phyloP scores from a whole-genome alignment of 1,140 invertebrate genomes.

The Homarus americanus region DNA sequence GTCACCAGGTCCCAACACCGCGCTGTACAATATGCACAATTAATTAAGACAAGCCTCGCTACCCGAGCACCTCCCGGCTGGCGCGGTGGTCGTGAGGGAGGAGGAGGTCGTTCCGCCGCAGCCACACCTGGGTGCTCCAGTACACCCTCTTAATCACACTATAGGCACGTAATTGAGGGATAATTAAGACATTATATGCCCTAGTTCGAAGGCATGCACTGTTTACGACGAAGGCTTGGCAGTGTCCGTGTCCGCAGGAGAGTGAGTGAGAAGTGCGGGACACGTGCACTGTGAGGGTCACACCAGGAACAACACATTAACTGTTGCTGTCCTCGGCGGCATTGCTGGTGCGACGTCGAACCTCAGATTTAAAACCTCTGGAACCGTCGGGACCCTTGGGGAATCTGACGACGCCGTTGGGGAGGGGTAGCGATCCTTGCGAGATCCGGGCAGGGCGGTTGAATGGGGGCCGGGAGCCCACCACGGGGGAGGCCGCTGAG shows the following conservation, averaged over 20 bases:
- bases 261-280: not conserved
- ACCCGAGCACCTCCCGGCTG: not conserved
- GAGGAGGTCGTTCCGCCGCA: not conserved
- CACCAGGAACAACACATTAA: not conserved
- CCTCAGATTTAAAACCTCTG: conserved; percentile 82
- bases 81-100: not conserved
- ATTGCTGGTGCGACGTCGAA: conserved; percentile 34
- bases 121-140: not conserved
- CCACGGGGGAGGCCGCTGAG: conserved; percentile 76
- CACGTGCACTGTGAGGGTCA: conserved; percentile 7
- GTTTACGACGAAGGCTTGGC: not conserved
- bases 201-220: not conserved
- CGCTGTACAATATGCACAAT: not conserved
- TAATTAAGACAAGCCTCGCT: conserved; percentile 12
- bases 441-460: conserved; percentile 77
- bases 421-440: conserved; percentile 63
- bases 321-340: not conserved
- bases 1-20: conserved; percentile 23
- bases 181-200: not conserved
- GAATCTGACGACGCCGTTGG: conserved; percentile 86
- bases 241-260: not conserved
- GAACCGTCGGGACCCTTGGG: conserved; percentile 91
- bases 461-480: conserved; percentile 54
- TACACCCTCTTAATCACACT: not conserved
- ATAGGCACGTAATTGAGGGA: not conserved